Conservation (phyloP, 2,888 invertebrate species). For the Calameuta pallipes region DNA sequence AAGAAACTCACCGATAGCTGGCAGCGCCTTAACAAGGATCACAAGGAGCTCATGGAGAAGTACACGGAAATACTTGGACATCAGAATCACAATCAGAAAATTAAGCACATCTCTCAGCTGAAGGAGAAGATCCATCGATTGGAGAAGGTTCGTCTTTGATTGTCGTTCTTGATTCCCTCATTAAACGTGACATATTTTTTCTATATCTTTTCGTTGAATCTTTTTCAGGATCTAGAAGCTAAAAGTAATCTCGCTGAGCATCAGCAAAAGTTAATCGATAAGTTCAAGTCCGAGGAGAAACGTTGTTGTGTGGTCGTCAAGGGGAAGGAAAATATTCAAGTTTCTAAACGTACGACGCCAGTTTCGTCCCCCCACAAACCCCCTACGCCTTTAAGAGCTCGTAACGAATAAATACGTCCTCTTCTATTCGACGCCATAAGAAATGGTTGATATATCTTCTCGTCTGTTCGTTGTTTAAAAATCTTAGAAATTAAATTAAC, state of each 20-base stretch:
- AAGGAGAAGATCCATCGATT: constrained; percentile 66
- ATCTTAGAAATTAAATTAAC: no score
- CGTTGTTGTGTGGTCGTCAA: constrained; percentile 45
- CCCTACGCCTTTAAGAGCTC: constrained; percentile 65
- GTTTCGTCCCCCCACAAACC: constrained; percentile 60
- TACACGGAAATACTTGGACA: constrained; percentile 74
- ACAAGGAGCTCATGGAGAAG: constrained; percentile 69
- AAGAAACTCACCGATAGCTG: constrained; percentile 41
- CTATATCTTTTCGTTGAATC: constrained; percentile 11
- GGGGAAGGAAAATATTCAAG: constrained; percentile 68
- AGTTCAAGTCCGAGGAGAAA: constrained; percentile 59
- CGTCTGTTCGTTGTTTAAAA: no score
- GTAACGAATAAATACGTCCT: constrained; percentile 55
- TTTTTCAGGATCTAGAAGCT: constrained; percentile 47
- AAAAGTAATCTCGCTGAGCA: constrained; percentile 48
- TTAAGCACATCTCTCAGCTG: constrained; percentile 69
- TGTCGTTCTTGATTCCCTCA: constrained; percentile 30
- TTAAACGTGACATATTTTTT: neutral
- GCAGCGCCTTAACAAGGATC: constrained; percentile 67
- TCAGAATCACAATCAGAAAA: constrained; percentile 75
- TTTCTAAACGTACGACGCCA: constrained; percentile 52
- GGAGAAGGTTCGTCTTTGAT: constrained; percentile 62
- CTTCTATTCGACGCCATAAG: no score
- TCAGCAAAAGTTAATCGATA: constrained; percentile 64
- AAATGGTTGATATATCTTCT: no score